Conservation (phyloP, 2,888 invertebrate genomes). For the Euproctis similis region DNA sequence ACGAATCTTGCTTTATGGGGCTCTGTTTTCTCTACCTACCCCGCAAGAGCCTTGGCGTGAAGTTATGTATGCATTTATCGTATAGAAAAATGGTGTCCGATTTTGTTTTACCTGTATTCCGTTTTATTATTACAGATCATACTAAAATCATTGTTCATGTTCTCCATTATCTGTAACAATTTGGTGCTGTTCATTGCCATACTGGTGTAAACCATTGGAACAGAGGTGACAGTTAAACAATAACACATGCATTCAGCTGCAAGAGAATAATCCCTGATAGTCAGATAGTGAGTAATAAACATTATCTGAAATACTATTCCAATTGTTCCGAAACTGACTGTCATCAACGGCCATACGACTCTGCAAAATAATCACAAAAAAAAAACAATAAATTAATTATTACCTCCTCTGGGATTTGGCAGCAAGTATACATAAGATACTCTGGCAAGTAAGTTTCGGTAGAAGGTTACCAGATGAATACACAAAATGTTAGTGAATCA, state of each 20-base stretch:
- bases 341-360: neutral
- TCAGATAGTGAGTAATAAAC: neutral
- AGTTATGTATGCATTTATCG: too few relatives aligned
- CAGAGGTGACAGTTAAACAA: neutral
- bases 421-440: too few relatives aligned
- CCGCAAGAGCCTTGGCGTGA: too few relatives aligned
- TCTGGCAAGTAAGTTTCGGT: too few relatives aligned
- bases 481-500: too few relatives aligned
- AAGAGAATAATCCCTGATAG: neutral
- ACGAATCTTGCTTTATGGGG: too few relatives aligned
- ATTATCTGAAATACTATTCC: neutral
- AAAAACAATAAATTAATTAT: too few relatives aligned
- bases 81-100: too few relatives aligned
- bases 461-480: too few relatives aligned
- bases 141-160: slow-evolving; percentile 29
- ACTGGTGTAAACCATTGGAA: neutral
- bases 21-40: too few relatives aligned
- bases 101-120: slow-evolving; percentile 5
- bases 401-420: too few relatives aligned
- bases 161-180: neutral
- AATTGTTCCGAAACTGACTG: neutral
- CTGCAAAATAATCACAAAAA: neutral
- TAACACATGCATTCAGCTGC: slow-evolving; percentile 3
- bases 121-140: slow-evolving; percentile 32
- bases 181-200: neutral